Base-by-base conservation (phyloP, 2,888 invertebrate genomes). In the Nipponacmea schrenckii region DNA sequence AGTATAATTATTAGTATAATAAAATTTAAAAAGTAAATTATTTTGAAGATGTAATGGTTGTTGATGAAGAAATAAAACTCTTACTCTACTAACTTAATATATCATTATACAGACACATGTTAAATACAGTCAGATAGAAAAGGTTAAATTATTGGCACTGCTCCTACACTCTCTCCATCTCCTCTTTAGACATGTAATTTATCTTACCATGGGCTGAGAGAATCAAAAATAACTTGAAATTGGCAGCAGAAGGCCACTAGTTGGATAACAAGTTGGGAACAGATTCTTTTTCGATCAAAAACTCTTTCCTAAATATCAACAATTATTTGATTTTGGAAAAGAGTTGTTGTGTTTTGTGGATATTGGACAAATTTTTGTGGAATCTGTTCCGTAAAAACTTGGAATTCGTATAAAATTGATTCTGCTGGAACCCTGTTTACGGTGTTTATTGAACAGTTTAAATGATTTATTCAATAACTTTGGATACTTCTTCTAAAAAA, bases 311-410 rank as follows among this genome's bases (percentile, higher is more conserved):
- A 39, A 39, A 39, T 39, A 39, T 10, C 8, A 39, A 39, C 39
- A 10, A 10, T 10, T 5, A 39, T 39, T 5, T 39, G 10, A 39
- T 2, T 39, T 39, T 39, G 39, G 39, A 39, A 39, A 39, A 39
- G 39, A 39, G 39, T 39, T 39, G 39, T 5, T 39, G 39, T 39
- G 39, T 39, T 39, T 39, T 39, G 39, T 39, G 39, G 8, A 39
- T 5, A 39, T 39, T 39, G 39, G 39, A 39, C 1, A 8, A 39
- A 8, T 39, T 39, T 7, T 39, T 39, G 39, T 39, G 39, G 56
- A 56, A 56, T 56, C 56, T 56, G 56, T 56, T 56, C 24, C 56
- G 56, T 39, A 56, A 56, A 56, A 56, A 56, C 56, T 56, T 56
- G 56, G 20, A 56, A 39, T 8, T 5, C 10, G 10, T 39, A 39